These are phyloP conservation scores for Zaprionus lineosus DNA, from an alignment of 2,888 invertebrate species.

Conservation along the genomic window DNA sequence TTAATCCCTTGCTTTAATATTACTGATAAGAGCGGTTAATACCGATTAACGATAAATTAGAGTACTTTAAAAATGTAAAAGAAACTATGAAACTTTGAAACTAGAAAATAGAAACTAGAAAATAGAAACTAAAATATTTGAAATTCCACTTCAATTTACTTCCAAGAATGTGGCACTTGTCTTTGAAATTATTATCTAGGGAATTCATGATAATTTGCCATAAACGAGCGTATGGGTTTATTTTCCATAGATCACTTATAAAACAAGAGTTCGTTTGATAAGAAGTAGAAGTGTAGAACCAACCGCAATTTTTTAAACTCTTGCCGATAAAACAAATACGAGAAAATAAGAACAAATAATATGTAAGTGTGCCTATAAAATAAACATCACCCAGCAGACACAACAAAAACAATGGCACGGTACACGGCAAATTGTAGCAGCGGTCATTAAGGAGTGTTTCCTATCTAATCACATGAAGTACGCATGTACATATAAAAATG, in stretches of 20 bases:
- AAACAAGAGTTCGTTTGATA: conserved; percentile 30
- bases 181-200: background rate
- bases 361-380: conserved; percentile 61
- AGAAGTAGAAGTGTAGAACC: conserved; percentile 34
- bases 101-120: too few relatives aligned
- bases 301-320: conserved; percentile 18
- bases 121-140: conserved; percentile 13
- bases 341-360: too few relatives aligned
- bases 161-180: too few relatives aligned
- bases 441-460: conserved; percentile 18
- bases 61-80: too few relatives aligned
- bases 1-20: too few relatives aligned
- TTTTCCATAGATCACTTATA: conserved; percentile 10
- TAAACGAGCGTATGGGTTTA: too few relatives aligned
- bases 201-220: conserved; percentile 25
- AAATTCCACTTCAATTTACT: conserved; percentile 7
- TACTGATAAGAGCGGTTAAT: too few relatives aligned
- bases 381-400: conserved; percentile 16
- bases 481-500: background rate
- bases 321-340: conserved; percentile 51
- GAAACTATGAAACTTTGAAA: too few relatives aligned
- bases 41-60: too few relatives aligned
- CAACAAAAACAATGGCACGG: conserved; percentile 5
- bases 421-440: conserved; percentile 2
- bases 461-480: conserved; percentile 59